A percentile compares a stretch with the other conserved stretches of the same genome.
These are phyloP conservation scores for Ferdinandea cuprea DNA, from an alignment of 2,888 invertebrate species.

Conservation along the genomic window DNA sequence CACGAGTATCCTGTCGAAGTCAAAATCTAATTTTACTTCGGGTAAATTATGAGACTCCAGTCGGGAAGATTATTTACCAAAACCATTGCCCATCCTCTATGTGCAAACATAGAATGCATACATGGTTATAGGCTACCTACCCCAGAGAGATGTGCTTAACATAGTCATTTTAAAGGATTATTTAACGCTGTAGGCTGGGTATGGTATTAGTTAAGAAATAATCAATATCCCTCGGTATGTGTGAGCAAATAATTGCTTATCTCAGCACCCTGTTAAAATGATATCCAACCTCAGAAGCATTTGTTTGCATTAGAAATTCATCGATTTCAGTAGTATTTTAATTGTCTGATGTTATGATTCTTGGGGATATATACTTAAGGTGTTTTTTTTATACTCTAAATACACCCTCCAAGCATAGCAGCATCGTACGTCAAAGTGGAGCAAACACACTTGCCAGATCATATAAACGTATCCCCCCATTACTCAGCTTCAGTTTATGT, in stretches of 20 bases:
- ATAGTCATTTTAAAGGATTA: neutral
- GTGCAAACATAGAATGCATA: neutral
- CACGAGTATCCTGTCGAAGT: conserved; percentile 57
- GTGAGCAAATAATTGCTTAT: conserved; percentile 6
- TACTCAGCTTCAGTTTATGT: conserved; percentile 31
- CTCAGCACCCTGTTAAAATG: neutral
- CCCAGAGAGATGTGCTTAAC: neutral
- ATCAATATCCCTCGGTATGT: neutral
- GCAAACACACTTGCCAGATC: neutral
- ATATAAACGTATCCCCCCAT: conserved; percentile 2
- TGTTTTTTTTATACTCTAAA: neutral
- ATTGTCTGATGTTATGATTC: no score
- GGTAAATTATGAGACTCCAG: conserved; percentile 51
- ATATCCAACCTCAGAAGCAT: neutral
- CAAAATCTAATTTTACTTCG: conserved; percentile 55
- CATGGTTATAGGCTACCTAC: neutral
- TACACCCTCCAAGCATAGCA: no score
- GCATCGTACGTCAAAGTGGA: no score
- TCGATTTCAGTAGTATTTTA: conserved; percentile 38
- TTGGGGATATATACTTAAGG: conserved; percentile 17
- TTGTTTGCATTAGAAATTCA: conserved; percentile 29
- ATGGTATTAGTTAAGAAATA: neutral
- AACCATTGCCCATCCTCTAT: neutral
- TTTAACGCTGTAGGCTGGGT: neutral
- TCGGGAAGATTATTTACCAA: conserved; percentile 26